phyloP scores from a whole-genome alignment of 1,140 invertebrate species.

The Pectinophora gossypiella region DNA sequence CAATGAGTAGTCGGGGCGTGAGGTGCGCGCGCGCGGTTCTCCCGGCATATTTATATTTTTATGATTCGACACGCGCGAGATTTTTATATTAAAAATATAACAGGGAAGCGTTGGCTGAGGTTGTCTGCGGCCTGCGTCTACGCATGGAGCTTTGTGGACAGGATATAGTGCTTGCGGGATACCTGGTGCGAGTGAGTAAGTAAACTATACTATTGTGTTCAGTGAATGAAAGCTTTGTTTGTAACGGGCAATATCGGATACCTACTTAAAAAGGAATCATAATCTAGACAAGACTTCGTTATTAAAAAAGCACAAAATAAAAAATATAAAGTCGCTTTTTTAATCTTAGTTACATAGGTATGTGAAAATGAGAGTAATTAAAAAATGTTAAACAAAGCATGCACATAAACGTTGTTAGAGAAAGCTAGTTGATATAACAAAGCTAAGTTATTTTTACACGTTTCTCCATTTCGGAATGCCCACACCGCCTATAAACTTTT shows the following conservation, averaged over 20 bases:
- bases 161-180: conserved; percentile 34
- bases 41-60: conserved; percentile 71
- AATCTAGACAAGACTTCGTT: too few species aligned
- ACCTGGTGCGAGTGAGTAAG: not conserved
- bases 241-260: too few species aligned
- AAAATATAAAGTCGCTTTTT: too few species aligned
- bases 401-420: too few species aligned
- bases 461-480: conserved; percentile 39
- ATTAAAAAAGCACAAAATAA: too few species aligned
- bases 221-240: too few species aligned
- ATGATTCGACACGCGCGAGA: conserved; percentile 63
- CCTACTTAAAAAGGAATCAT: too few species aligned
- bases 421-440: too few species aligned
- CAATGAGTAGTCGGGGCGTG: conserved; percentile 58
- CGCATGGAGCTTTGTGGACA: conserved; percentile 27
- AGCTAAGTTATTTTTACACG: conserved; percentile 36
- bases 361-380: too few species aligned
- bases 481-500: conserved; percentile 41
- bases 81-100: conserved; percentile 70
- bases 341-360: too few species aligned
- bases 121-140: conserved; percentile 43
- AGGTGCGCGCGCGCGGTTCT: conserved; percentile 54
- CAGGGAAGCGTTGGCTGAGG: conserved; percentile 39
- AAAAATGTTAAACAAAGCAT: too few species aligned
- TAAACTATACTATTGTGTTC: not conserved